A percentile compares a stretch with the other conserved stretches of the same genome.
phyloP scores from a whole-genome alignment of 2,888 invertebrate genomes.

The Globia sparganii region DNA sequence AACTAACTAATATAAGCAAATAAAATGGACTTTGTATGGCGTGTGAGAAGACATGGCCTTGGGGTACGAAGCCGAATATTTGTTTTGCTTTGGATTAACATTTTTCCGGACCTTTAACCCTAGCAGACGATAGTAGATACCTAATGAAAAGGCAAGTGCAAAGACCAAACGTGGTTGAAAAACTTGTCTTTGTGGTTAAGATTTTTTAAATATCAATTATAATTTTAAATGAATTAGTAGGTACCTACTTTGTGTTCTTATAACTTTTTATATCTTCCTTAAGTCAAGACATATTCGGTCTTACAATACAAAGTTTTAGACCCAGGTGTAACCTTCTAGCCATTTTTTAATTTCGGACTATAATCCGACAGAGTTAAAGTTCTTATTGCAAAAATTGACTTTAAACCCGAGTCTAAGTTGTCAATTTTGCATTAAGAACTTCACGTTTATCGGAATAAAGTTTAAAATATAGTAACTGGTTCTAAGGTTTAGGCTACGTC shows the following conservation, averaged over 20 bases:
- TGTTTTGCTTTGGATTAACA: neutral
- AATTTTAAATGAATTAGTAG: neutral
- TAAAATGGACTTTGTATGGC: neutral
- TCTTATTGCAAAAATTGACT: no score
- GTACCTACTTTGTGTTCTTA: neutral
- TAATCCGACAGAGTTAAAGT: no score
- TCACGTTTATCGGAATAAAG: no score
- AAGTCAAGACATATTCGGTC: neutral
- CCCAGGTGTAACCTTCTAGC: no score
- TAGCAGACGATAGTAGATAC: neutral
- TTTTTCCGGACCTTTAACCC: neutral
- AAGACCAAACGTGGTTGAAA: neutral
- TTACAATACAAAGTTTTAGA: no score
- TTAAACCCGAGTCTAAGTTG: no score
- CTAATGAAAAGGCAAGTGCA: constrained; percentile 13
- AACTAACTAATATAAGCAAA: no score
- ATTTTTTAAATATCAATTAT: neutral
- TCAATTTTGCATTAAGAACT: no score
- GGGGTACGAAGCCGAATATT: constrained; percentile 9
- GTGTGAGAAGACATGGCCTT: neutral
- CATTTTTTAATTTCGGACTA: no score
- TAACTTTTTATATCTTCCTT: neutral
- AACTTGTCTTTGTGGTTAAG: neutral
- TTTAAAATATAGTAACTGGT: no score
- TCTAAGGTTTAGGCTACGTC: no score